Conservation (phyloP, 2,113 vertebrate species). For the Microcebus ravelobensis region DNA sequence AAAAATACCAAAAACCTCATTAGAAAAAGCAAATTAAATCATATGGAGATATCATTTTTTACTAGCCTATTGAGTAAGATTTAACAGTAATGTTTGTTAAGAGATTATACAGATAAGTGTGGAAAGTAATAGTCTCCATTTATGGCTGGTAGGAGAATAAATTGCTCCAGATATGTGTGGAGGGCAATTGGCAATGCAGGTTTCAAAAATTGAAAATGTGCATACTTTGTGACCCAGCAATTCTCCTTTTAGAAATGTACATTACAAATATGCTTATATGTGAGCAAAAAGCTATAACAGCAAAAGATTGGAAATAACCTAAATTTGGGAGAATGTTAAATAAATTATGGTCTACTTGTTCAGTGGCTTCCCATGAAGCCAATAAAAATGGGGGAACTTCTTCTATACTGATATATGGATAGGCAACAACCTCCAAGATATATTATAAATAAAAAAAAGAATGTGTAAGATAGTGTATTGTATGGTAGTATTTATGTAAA, state of each 20-base stretch:
- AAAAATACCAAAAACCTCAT: neutral
- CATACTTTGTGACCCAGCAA: neutral
- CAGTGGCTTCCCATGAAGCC: neutral
- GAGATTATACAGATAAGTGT: neutral
- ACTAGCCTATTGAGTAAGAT: neutral
- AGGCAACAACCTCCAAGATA: neutral
- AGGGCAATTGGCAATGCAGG: neutral
- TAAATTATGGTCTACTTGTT: neutral
- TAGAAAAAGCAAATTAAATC: slow-evolving; percentile 8
- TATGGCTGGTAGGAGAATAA: neutral
- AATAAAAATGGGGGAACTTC: neutral
- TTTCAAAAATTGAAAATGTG: neutral
- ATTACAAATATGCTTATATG: neutral
- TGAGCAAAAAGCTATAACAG: neutral
- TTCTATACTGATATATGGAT: neutral
- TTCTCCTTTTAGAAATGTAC: neutral
- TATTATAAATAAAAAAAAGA: neutral
- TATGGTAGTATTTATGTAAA: neutral
- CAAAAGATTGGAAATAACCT: neutral
- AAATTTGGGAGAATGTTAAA: neutral
- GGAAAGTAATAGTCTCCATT: neutral
- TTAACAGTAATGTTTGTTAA: neutral
- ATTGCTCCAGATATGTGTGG: neutral
- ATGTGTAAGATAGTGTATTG: neutral
- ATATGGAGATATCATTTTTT: neutral